phyloP scores from a whole-genome alignment of 2,888 invertebrate genomes.

The Artemia sinica region DNA sequence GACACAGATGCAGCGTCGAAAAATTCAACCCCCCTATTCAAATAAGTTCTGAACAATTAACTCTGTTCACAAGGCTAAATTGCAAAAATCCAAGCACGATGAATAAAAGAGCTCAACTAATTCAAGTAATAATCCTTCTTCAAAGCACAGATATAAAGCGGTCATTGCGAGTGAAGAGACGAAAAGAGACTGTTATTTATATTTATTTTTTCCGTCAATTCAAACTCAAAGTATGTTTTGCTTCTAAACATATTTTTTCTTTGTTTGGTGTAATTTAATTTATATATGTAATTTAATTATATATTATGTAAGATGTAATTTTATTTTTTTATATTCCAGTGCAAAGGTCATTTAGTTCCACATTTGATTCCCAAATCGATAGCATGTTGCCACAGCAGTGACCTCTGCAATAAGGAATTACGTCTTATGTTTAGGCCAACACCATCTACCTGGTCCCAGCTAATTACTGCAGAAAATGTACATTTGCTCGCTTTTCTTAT shows the following conservation, averaged over 20 bases:
- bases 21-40: too few relatives aligned
- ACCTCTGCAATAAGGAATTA: slow-evolving; percentile 51
- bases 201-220: slow-evolving; percentile 15
- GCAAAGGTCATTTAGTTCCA: slow-evolving; percentile 63
- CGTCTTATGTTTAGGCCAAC: slow-evolving; percentile 43
- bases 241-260: neutral
- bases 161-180: too few relatives aligned
- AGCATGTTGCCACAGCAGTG: slow-evolving; percentile 59
- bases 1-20: too few relatives aligned
- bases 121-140: too few relatives aligned
- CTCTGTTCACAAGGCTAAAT: too few relatives aligned
- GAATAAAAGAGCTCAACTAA: too few relatives aligned
- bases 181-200: slow-evolving; percentile 12
- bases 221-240: neutral
- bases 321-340: slow-evolving; percentile 42
- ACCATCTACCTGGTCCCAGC: slow-evolving; percentile 35
- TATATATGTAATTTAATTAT: slow-evolving; percentile 14
- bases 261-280: neutral
- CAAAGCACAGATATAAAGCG: too few relatives aligned
- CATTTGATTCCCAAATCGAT: slow-evolving; percentile 47
- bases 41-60: too few relatives aligned
- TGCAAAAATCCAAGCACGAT: too few relatives aligned
- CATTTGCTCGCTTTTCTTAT: slow-evolving; percentile 49
- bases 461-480: slow-evolving; percentile 37
- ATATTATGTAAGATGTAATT: slow-evolving; percentile 17